Conservation (phyloP, 2,113 vertebrate species). For the Tragelaphus scriptus region DNA sequence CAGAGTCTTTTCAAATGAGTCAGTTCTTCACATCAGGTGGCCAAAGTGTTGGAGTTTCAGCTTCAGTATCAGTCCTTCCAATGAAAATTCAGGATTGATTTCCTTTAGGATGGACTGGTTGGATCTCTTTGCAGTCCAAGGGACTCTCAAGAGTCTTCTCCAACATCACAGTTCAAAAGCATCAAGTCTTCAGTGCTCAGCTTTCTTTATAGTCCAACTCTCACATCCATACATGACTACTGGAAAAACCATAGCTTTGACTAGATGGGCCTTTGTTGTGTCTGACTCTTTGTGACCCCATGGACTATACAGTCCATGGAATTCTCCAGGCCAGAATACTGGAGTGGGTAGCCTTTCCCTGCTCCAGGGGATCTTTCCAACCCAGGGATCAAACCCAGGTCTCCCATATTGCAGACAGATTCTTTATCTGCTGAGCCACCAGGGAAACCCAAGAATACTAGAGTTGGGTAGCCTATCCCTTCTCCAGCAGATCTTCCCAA, state of each 20-base stretch:
- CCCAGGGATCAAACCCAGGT: background rate
- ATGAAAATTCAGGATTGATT: background rate
- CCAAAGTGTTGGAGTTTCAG: background rate
- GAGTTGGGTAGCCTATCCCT: background rate
- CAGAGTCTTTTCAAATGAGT: background rate
- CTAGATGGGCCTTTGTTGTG: background rate
- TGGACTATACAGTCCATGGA: background rate
- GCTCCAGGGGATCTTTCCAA: background rate
- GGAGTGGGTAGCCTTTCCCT: background rate
- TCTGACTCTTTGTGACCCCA: background rate
- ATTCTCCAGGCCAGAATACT: background rate
- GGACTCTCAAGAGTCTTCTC: background rate
- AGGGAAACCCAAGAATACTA: background rate
- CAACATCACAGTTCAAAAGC: background rate
- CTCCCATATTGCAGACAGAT: background rate
- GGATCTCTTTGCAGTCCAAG: background rate
- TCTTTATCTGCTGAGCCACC: background rate
- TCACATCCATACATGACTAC: background rate
- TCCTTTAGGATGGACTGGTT: background rate
- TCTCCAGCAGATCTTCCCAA: background rate
- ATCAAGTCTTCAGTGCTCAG: background rate
- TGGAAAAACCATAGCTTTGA: background rate
- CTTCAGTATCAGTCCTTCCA: background rate
- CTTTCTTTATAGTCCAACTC: background rate
- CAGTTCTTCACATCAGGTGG: accelerated